Conservation (phyloP, 2,888 invertebrate genomes). For the Tiphia femorata region DNA sequence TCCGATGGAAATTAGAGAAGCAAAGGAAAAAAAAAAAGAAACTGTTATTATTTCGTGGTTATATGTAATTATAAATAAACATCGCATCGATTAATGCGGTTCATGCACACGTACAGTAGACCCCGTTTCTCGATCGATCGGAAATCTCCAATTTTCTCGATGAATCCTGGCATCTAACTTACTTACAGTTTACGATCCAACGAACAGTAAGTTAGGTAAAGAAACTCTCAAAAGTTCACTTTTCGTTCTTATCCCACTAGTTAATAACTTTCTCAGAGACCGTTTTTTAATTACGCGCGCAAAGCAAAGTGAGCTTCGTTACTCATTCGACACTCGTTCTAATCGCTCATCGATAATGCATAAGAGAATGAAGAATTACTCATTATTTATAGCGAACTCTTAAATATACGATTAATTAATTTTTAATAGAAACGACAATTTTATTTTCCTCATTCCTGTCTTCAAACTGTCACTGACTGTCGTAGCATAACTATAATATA, state of each 20-base stretch:
- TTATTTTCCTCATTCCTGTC: conserved; percentile 3
- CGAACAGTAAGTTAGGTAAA: too few species aligned
- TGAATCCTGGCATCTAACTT: too few species aligned
- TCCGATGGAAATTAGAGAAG: neutral
- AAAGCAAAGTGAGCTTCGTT: conserved; percentile 14
- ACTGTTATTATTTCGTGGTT: neutral
- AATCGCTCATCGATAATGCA: conserved; percentile 25
- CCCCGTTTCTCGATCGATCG: too few species aligned
- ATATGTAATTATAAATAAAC: too few species aligned
- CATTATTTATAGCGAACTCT: conserved; percentile 37
- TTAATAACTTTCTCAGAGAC: conserved; percentile 2
- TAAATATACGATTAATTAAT: conserved; percentile 29
- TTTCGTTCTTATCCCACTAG: too few species aligned
- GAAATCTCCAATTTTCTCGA: too few species aligned
- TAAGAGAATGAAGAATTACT: conserved; percentile 32
- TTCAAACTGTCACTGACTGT: neutral
- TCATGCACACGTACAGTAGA: too few species aligned
- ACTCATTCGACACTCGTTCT: conserved; percentile 17
- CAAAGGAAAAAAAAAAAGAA: neutral
- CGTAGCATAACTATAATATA: neutral
- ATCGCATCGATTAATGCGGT: too few species aligned
- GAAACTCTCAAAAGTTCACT: neutral
- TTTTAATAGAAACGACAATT: conserved; percentile 22
- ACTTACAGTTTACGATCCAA: too few species aligned
- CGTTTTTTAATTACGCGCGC: conserved; percentile 9